Base-by-base conservation (phyloP, 2,113 vertebrate genomes). In the Oncorhynchus kisutch region DNA sequence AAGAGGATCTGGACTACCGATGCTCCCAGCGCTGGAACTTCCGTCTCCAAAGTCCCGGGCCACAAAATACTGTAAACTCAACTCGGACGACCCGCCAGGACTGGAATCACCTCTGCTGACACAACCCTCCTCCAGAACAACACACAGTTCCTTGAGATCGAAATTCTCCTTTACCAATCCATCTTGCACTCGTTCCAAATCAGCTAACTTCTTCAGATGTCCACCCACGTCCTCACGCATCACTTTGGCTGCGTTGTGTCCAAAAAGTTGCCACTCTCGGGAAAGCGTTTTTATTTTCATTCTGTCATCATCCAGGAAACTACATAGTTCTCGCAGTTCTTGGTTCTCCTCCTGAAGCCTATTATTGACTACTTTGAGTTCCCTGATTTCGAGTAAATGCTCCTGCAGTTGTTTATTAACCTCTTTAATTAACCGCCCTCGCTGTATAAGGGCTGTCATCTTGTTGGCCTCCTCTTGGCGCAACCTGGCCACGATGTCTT, bases 351-450 rank as follows among this genome's bases (percentile, higher is more conserved):
- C 92, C 81, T 93, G 94, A 77, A 95, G 91, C 48, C 92, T 92
- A 82, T 92, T 89, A 85, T 94, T 95, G 72, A 94, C 93, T 78
- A 91, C 91, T 89, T 94, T 95, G 68, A 95, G 92, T 86, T 95
- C 93, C 77, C 94, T 92, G 83, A 95, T 92, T 90, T 95, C 94
- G 57, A 92, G 90, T 79, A 95, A 88, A 84, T 95, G 94, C 81
- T 90, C 93, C 90, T 94, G 94, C 72, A 95, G 89, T 85, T 94
- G 94, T 80, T 93, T 92, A 72, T 95, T 94, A 76, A 95, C 94
- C 88, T 94, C 93, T 85, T 94, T 93, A 84, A 95, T 95, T 4
- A 95, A 91, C 5, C 93, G 92, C 48, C 94, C 93, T 7, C 94
- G 92, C 86, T 95, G 94, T 79, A 95, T 92, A 71, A 95, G 89